These are phyloP conservation scores for Diadema setosum DNA, from an alignment of 35 echinoderm and acorn worm genomes.

Conservation along the genomic window DNA sequence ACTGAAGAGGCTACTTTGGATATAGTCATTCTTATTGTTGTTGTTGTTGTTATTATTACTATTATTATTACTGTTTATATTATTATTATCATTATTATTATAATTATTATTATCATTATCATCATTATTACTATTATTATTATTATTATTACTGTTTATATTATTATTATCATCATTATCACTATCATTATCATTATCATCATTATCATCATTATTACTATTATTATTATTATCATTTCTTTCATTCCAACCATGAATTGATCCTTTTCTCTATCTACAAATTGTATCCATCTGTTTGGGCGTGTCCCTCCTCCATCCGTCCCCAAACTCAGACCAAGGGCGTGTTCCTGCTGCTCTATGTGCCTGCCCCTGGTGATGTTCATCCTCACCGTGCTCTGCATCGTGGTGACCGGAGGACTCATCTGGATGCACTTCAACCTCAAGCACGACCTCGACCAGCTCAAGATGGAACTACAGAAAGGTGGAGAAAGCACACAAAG, in stretches of 20 bases:
- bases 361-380: constrained; percentile 37
- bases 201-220: neutral
- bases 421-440: constrained; percentile 65
- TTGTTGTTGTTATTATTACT: neutral
- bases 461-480: constrained; percentile 18
- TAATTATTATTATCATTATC: neutral
- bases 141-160: neutral
- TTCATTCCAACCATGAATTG: neutral
- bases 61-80: neutral
- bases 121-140: neutral
- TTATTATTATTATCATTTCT: neutral
- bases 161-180: neutral
- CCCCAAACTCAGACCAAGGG: neutral
- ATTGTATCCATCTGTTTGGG: no score
- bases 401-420: constrained; percentile 35
- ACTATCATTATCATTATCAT: neutral
- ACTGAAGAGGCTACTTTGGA: no score
- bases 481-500: no score
- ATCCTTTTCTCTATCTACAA: no score
- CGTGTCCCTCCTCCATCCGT: neutral
- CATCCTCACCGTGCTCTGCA: constrained; percentile 42
- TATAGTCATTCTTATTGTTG: neutral
- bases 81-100: neutral
- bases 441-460: constrained; percentile 44
- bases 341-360: constrained; percentile 21